Evolutionary conservation across 2,888 invertebrate genomes (phyloP).

Genomic region (Philereme vetulata): DNA sequence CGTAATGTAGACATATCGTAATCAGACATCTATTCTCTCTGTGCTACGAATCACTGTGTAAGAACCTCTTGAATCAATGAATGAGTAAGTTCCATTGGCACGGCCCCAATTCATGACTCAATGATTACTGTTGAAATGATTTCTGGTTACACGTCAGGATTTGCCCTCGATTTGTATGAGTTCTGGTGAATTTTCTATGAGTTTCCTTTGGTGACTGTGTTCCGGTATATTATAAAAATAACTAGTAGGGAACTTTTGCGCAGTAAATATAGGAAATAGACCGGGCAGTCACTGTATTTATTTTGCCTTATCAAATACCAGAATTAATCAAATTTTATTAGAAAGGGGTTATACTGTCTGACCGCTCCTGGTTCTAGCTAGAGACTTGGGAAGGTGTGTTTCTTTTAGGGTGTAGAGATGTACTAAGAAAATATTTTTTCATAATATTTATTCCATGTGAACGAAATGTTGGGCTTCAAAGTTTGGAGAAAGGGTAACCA

Average conservation of each 20-base stretch:
- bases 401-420: no score
- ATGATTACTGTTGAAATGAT: constrained; percentile 30
- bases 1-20: no score
- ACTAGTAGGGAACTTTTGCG: background rate
- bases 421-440: no score
- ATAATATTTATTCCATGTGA: no score
- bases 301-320: no score
- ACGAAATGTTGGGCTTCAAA: no score
- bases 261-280: background rate
- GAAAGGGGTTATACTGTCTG: no score
- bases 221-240: background rate
- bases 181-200: constrained; percentile 21
- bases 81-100: constrained; percentile 48
- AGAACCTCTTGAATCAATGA: constrained; percentile 39
- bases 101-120: constrained; percentile 62
- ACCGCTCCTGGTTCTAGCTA: no score
- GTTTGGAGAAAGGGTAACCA: no score
- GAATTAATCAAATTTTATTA: no score
- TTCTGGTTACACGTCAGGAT: constrained; percentile 24
- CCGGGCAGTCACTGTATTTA: no score
- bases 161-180: constrained; percentile 25
- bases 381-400: no score
- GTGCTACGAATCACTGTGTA: constrained; percentile 29
- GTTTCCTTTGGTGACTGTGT: constrained; percentile 18
- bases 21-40: constrained; percentile 11